A percentile compares a stretch with the other conserved stretches of the same genome.
These are phyloP conservation scores for cattle (Bos taurus) DNA, from an alignment of 2,113 vertebrate genomes.

Conservation along the genomic window ARS-UCD2.0 NC_037329.1:134338501-134339000, in stretches of 20 bases:
- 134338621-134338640: background rate
- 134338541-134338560: accelerated
- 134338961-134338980: accelerated
- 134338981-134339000: accelerated
- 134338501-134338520: accelerated
- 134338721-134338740: accelerated
- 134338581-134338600: background rate
- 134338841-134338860: accelerated
- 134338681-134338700: background rate
- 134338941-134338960: accelerated
- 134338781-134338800: accelerated
- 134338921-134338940: accelerated
- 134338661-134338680: background rate
- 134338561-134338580: background rate
- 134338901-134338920: background rate
- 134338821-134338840: accelerated
- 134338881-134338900: accelerated
- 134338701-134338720: accelerated
- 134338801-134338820: too few relatives aligned
- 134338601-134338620: background rate
- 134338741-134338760: background rate
- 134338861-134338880: background rate
- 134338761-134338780: accelerated
- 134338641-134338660: slow-evolving; percentile 47
- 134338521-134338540: too few relatives aligned